Base-by-base conservation (phyloP, 2,888 invertebrate species). In the Eucera pruinosa region DNA sequence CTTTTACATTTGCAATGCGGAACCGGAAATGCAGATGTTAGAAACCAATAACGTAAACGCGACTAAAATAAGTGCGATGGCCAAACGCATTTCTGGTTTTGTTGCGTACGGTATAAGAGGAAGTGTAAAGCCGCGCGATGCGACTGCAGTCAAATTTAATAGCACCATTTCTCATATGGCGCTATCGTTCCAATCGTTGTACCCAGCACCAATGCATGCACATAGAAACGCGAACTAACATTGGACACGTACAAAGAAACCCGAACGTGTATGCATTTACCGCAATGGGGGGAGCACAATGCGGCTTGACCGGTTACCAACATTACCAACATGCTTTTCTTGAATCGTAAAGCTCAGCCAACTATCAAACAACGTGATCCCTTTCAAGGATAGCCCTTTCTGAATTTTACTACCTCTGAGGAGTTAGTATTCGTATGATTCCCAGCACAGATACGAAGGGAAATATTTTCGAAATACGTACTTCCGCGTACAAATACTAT, bases 61-160 rank as follows among this genome's bases (percentile, higher is more conserved):
- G 23, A 33, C 23, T 7, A 23, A 47, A 7, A 7, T 30, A 47
- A 66, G 57, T 57, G 15, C 47, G 47, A 33, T 47, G 39, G 4
- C 30, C n/a, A 7, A 55, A 41, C 54, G 48, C 33, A 41, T 47
- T 20, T 18, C 33, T 52, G 33, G 61, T 55, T 30, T 73, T 33
- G 55, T 65, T 47, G 45, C 47, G 54, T 45, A 30, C 13, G 54
- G 20, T 11, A 5, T 33, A 33, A 11, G 43, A 47, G 20, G 33
- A 60, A 69, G 45, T 30, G 48, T 23, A 43, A 62, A 57, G 39
- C 78, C 36, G 20, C 61, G 41, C 72, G 54, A 57, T 47, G 50
- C 45, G 45, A 71, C 68, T 68, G 74, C 69, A 78, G 57, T 82
- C 54, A 69, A 66, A 81, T 69, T 82, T 78, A 82, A 82, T 54